A percentile compares a stretch with the other conserved stretches of the same genome.
phyloP scores from a whole-genome alignment of 2,888 invertebrate species.

The Apamea epomidion region DNA sequence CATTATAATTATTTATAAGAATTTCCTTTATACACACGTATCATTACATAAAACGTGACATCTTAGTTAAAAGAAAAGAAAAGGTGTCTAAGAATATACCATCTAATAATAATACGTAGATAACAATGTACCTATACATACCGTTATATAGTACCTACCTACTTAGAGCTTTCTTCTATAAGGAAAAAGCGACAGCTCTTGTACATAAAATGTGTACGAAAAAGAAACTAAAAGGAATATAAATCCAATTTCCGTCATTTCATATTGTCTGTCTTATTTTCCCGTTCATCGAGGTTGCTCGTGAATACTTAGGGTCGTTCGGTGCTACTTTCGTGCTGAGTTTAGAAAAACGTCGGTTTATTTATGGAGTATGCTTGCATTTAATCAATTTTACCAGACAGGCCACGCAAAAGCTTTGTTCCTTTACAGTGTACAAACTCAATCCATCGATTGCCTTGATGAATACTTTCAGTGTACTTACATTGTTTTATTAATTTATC shows the following conservation, averaged over 20 bases:
- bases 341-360: conserved; percentile 53
- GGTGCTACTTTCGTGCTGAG: conserved; percentile 47
- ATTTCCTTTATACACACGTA: not conserved
- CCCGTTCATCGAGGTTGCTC: conserved; percentile 56
- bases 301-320: conserved; percentile 54
- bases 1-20: not conserved
- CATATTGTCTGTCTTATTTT: conserved; percentile 58
- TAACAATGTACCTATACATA: not conserved
- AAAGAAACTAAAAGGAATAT: conserved; percentile 62
- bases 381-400: conserved; percentile 59
- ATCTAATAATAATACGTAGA: not conserved
- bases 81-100: not conserved
- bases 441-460: conserved; percentile 38
- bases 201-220: conserved; percentile 44
- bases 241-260: conserved; percentile 61
- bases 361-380: conserved; percentile 54
- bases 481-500: conserved; percentile 35
- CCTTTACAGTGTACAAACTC: conserved; percentile 39
- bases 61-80: not conserved
- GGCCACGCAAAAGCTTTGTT: conserved; percentile 49
- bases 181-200: conserved; percentile 50
- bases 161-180: conserved; percentile 29
- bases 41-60: not conserved
- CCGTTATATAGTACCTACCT: conserved; percentile 6
- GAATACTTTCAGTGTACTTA: conserved; percentile 23